Evolutionary conservation across 2,113 vertebrate genomes (phyloP), one percentile per base, ranked within the genome.

Genomic region (Anoura caudifer): DNA sequence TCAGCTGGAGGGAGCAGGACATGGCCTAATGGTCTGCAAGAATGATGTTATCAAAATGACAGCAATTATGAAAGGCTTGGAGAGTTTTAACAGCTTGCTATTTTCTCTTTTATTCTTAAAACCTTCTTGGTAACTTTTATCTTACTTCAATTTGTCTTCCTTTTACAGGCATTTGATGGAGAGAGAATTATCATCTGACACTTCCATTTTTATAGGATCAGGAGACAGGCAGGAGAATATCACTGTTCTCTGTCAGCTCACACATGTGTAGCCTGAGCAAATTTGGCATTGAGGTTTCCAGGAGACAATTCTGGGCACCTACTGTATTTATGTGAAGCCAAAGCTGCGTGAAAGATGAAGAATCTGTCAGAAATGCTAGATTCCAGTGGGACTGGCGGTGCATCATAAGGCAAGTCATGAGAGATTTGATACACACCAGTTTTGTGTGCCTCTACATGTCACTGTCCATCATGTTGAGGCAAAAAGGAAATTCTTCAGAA

Each of bases 111-210:
- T 70, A 75, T 85, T 88, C 73, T 88, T 94, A 72, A 17, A 69
- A 76, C 41, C 59, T 19, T 41, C 56, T 89, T 83, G 50, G 43
- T 70, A 96, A 91, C 77, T 95, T 96, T 91, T 91, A 79, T 97
- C 67, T 91, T 75, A 38, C 89, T 50, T 89, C 82, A 67, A 38
- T 91, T 87, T 96, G 10, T 70, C 65, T 96, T 65, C 69, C 43
- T 95, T 97, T 94, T 61, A 75, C 56, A 65, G 87, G 38, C 67
- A 89, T 83, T 61, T 93, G 47, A 86, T 95, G 88, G 94, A 91
- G 61, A 88, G 20, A 86, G 28, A 96, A 96, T 97, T 70, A 84
- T 95, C 87, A 94, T 95, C 41, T 38, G 92, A 90, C 84, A 81
- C 76, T 93, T 90, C 2, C 59, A 50, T 92, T 94, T 96, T 89